These are phyloP conservation scores for Monoplex corrugatus DNA, from an alignment of 2,888 invertebrate species.

Conservation along the genomic window DNA sequence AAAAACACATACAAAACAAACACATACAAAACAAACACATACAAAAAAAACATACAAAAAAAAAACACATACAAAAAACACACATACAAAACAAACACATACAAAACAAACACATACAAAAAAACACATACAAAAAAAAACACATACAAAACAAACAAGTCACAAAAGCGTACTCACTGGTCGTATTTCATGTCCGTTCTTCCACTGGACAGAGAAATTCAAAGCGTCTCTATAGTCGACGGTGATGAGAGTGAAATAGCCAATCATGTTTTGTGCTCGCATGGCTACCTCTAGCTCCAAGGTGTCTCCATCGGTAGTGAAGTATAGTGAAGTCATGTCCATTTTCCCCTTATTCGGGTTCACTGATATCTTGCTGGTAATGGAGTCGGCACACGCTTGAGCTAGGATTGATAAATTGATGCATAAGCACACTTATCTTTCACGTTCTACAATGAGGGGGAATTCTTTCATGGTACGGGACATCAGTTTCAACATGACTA, in stretches of 20 bases:
- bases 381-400: not conserved
- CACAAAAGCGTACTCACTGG: not conserved
- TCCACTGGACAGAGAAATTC: not conserved
- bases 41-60: no score
- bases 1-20: no score
- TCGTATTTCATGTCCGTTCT: not conserved
- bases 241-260: not conserved
- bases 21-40: no score
- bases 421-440: no score
- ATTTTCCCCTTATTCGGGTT: not conserved
- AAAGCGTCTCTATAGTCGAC: not conserved
- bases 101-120: no score
- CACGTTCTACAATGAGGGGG: no score
- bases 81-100: no score
- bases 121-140: not conserved
- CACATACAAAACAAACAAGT: not conserved
- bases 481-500: no score
- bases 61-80: no score
- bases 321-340: not conserved
- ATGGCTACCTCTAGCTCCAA: not conserved
- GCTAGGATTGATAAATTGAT: not conserved
- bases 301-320: not conserved
- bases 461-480: no score
- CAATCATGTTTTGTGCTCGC: not conserved
- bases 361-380: not conserved